Base-by-base conservation (phyloP, 2,113 vertebrate species). In the Sclerurus mexicanus region DNA sequence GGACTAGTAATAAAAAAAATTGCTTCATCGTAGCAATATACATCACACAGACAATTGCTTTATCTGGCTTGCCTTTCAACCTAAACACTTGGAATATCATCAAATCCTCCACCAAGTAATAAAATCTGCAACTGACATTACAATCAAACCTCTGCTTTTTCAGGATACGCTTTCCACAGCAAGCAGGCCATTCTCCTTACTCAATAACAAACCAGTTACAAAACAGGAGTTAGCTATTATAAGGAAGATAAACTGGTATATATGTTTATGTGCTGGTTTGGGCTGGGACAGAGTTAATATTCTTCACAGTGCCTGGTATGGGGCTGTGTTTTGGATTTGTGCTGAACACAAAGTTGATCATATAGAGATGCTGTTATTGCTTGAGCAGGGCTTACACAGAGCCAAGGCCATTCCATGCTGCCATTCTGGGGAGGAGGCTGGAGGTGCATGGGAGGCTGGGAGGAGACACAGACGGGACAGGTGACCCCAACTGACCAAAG, bases 391-490 rank as follows among this genome's bases (percentile, higher is more conserved):
- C 28, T 75, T 33, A 44, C 39, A 60, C 39, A 68, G 20, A 68
- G 62, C 39, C 46, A 53, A 75, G 47, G 62, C 28, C 28, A 22
- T 35, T 40, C 9, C 0, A 0, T n/a, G 62, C 53, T 75, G 53
- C 46, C 53, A 46, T 0, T 0, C 39, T 68, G 39, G 16, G 0
- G 4, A 60, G 60, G 60, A 52, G 37, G 33, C 69, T 39, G 42
- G 55, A 19, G 40, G 14, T 35, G 19, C 25, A 12, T 1, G 19
- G 40, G 73, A 47, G 55, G 19, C 14, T 59, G 68, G 14, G 44
- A 47, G 18, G 67, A 56, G 58, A 58, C 68, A 73, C 44, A 33
- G 68, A 52, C 17, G 18, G 44, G 52, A 39, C 46, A 75, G 77
- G 78, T 4, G 23, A 82, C 46, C 69, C 59, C 60, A 52, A 7